Percentiles rank a stretch among this genome's conserved stretches.
phyloP scores from a whole-genome alignment of 1,140 invertebrate genomes.

The Drosophila willistoni region DNA sequence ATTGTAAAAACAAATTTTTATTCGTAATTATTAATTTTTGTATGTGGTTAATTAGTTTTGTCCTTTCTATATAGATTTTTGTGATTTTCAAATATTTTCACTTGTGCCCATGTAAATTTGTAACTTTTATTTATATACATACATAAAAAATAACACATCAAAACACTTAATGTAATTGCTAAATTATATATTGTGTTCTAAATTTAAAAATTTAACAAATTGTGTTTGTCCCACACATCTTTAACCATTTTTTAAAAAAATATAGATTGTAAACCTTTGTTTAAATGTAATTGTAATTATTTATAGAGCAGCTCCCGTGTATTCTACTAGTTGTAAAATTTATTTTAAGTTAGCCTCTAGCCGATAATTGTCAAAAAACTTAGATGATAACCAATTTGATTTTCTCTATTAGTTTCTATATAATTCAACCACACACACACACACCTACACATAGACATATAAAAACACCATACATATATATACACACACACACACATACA shows the following conservation, averaged over 20 bases:
- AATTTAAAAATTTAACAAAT: slow-evolving; percentile 45
- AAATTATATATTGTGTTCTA: slow-evolving; percentile 33
- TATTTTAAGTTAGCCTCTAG: slow-evolving; percentile 36
- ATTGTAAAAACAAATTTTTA: slow-evolving; percentile 29
- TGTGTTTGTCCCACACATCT: slow-evolving; percentile 19
- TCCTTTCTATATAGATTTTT: not conserved
- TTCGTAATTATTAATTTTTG: not conserved
- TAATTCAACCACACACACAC: not conserved
- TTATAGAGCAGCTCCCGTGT: slow-evolving; percentile 57
- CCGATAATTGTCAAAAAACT: slow-evolving; percentile 1
- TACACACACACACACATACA: slow-evolving; percentile 1
- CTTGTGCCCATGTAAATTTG: slow-evolving; percentile 32
- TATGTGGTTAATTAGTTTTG: slow-evolving; percentile 6
- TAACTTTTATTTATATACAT: slow-evolving; percentile 30
- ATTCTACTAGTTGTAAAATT: slow-evolving; percentile 48
- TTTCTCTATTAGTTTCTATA: slow-evolving; percentile 8
- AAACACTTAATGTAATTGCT: not conserved
- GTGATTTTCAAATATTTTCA: slow-evolving; percentile 6
- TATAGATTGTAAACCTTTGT: slow-evolving; percentile 24
- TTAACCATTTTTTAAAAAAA: slow-evolving; percentile 15
- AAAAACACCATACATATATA: too few relatives aligned
- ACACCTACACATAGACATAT: too few relatives aligned
- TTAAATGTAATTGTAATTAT: slow-evolving; percentile 42
- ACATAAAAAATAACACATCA: not conserved
- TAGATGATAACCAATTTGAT: not conserved